Base-by-base conservation (phyloP, 2,113 vertebrate species). In the Corythaeola cristata region DNA sequence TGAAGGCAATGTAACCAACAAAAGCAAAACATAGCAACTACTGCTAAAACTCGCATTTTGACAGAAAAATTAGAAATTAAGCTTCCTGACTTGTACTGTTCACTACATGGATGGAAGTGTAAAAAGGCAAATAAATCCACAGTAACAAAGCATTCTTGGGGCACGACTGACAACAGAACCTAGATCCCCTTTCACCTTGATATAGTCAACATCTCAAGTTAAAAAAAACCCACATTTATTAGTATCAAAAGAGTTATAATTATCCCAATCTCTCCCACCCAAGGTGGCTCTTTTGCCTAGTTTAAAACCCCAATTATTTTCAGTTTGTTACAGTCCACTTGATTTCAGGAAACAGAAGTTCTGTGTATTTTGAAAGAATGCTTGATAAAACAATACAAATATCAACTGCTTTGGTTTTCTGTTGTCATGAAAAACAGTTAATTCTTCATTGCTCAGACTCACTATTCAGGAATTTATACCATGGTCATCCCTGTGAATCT, bases 101-200 rank as follows among this genome's bases (percentile, higher is more conserved):
- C 39, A 44, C 8, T 11, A 44, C 18, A 69, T 9, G 30, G 14
- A 23, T 63, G 41, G 33, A 90, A 78, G 15, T 19, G n/a, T 23
- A 71, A 47, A 45, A 16, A 4, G 3, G 8, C 58, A 78, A 78
- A 89, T 11, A 89, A 71, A 89, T 64, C 23, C 49, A 39, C 4
- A 47, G 23, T 52, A 60, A 91, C 11, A 17, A 78, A 60, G 11
- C 23, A 39, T 11, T 19, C 30, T 15, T 67, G 49, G 22, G 58
- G 12, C 21, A 78, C 0, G 0, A 58, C 9, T 2, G 6, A 45
- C n/a, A 68, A 30, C 0, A 2, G 39, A 92, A 64, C 23, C 9
- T 63, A 60, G 16, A 56, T 33, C 12, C 3, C 7, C 19, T 79
- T 85, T 73, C 50, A 68, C 11, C 12, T 63, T 45, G 15, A 33